A percentile compares a stretch with the other conserved stretches of the same genome.
Evolutionary conservation across 64 coral and sea anemone species (phyloP).

Genomic region (Stichodactyla helianthus): DNA sequence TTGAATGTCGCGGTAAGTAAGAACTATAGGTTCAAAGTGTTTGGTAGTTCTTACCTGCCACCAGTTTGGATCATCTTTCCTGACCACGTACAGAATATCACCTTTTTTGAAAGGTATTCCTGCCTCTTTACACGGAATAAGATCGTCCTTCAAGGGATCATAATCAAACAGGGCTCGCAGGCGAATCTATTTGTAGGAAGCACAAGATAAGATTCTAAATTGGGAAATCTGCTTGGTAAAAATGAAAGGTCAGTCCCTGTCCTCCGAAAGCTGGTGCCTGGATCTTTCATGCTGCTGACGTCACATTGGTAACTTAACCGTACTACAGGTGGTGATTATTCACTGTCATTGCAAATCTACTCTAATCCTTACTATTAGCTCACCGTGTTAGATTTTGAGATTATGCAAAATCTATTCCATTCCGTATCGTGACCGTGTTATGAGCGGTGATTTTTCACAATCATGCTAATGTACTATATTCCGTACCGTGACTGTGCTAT

Average conservation of each 20-base stretch:
- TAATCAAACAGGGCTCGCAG: conserved; percentile 79
- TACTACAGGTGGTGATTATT: too few relatives aligned
- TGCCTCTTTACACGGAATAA: conserved; percentile 78
- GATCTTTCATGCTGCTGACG: too few relatives aligned
- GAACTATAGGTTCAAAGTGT: too few relatives aligned
- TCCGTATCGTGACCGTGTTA: too few relatives aligned
- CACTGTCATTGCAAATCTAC: too few relatives aligned
- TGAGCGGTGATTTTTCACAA: too few relatives aligned
- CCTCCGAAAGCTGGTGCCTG: not conserved
- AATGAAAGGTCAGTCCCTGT: not conserved
- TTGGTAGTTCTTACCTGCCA: conserved; percentile 58
- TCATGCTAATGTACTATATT: too few relatives aligned
- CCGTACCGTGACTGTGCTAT: too few relatives aligned
- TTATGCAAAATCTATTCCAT: too few relatives aligned
- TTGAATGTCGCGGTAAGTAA: not conserved
- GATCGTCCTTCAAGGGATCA: conserved; percentile 62
- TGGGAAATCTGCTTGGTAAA: not conserved
- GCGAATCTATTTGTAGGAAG: conserved; percentile 28
- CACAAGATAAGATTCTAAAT: not conserved
- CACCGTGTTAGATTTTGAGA: too few relatives aligned
- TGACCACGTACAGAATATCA: conserved; percentile 69
- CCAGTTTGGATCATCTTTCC: conserved; percentile 78
- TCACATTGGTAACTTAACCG: too few relatives aligned
- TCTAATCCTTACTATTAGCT: too few relatives aligned
- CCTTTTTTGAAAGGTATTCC: conserved; percentile 59